phyloP scores from a whole-genome alignment of 2,888 invertebrate species.

The Zonitis immaculata region DNA sequence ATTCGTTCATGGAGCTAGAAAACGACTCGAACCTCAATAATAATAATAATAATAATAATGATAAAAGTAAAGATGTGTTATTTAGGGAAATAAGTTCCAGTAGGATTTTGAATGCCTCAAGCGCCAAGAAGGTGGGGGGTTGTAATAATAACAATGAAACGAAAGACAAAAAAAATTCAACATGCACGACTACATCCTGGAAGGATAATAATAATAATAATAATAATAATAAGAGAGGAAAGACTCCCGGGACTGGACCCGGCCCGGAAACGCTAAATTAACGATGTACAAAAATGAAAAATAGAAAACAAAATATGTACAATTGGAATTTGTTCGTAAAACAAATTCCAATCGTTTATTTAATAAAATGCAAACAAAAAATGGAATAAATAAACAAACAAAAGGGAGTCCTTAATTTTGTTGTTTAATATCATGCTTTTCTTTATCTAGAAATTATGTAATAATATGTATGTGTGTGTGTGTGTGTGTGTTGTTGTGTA shows the following conservation, averaged over 20 bases:
- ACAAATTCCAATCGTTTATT: too few relatives aligned
- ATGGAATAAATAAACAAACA: too few relatives aligned
- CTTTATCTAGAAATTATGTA: too few relatives aligned
- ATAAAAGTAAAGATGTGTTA: neutral
- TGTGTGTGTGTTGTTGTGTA: too few relatives aligned
- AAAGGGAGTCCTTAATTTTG: too few relatives aligned
- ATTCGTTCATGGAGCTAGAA: neutral
- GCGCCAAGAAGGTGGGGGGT: conserved; percentile 20
- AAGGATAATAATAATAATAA: too few relatives aligned
- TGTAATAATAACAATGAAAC: conserved; percentile 6
- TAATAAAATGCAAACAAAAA: too few relatives aligned
- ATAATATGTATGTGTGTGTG: too few relatives aligned
- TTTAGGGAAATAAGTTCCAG: neutral
- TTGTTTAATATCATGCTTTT: too few relatives aligned
- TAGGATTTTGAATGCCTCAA: conserved; percentile 13
- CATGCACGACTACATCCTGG: conserved; percentile 32
- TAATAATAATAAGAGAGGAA: conserved; percentile 2
- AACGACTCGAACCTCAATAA: too few relatives aligned
- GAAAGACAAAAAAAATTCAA: neutral
- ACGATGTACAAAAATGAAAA: conserved; percentile 9
- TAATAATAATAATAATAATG: neutral
- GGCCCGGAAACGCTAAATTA: conserved; percentile 39
- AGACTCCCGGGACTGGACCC: conserved; percentile 37
- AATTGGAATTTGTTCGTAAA: neutral
- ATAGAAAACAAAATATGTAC: neutral